Evolutionary conservation across 2,797 vertebrate genomes (phyloP).

Genomic region (Peromyscus eremicus): DNA sequence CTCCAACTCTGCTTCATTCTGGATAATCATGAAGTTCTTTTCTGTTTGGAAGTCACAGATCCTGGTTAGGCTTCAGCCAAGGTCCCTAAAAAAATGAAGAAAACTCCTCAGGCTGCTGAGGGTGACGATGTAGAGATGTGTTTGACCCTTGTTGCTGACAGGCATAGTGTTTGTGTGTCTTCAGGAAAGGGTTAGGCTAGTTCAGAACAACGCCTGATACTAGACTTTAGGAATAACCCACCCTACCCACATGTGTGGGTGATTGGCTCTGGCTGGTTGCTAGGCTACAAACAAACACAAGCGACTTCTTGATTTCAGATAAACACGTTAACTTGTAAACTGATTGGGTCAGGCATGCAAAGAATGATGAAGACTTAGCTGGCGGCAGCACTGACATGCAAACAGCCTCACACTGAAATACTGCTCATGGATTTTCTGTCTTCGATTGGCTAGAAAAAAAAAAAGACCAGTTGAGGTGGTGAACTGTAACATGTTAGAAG

Average conservation of each 20-base stretch:
- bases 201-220: not conserved
- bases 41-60: not conserved
- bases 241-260: not conserved
- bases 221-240: constrained; percentile 2
- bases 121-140: not conserved
- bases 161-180: not conserved
- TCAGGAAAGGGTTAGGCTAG: not conserved
- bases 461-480: constrained; percentile 68
- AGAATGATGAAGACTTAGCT: constrained; percentile 63
- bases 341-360: constrained; percentile 15
- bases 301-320: constrained; percentile 25
- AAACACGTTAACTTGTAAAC: constrained; percentile 58
- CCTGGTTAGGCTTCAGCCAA: not conserved
- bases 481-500: constrained; percentile 75
- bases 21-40: not conserved
- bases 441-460: constrained; percentile 32
- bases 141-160: not conserved
- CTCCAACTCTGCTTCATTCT: not conserved
- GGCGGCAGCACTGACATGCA: not conserved
- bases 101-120: not conserved
- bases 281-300: not conserved
- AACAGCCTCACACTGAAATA: constrained; percentile 62
- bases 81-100: not conserved
- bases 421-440: constrained; percentile 75
- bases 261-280: not conserved